A percentile compares a stretch with the other conserved stretches of the same genome.
Conservation (phyloP, 2,797 vertebrate genomes). For the Sebastes cheni region DNA sequence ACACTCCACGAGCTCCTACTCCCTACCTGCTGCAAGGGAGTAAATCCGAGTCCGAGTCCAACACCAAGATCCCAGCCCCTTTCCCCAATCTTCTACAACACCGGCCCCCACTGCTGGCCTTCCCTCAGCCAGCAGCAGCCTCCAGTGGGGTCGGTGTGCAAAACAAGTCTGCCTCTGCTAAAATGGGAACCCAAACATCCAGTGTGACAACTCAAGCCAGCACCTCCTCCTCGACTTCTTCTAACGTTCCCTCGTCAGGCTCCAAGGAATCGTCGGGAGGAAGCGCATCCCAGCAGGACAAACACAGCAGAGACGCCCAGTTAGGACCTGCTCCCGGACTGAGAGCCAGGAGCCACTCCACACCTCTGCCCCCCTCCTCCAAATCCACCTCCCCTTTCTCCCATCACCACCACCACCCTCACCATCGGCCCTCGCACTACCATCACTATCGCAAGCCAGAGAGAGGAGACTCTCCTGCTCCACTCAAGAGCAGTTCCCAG, state of each 20-base stretch:
- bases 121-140: constrained; percentile 87
- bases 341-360: constrained; percentile 93
- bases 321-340: constrained; percentile 81
- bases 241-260: constrained; percentile 75
- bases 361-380: constrained; percentile 89
- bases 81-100: constrained; percentile 95
- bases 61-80: constrained; percentile 91
- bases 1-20: constrained; percentile 86
- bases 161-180: constrained; percentile 77
- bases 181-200: constrained; percentile 74
- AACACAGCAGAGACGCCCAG: constrained; percentile 82
- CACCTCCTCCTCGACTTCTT: constrained; percentile 72
- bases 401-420: constrained; percentile 86
- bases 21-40: constrained; percentile 82
- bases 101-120: constrained; percentile 90
- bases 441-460: constrained; percentile 89
- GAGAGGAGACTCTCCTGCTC: constrained; percentile 82
- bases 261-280: constrained; percentile 79
- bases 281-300: constrained; percentile 74
- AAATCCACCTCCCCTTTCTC: constrained; percentile 86
- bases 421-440: constrained; percentile 89
- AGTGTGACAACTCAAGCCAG: constrained; percentile 70
- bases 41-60: constrained; percentile 79
- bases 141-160: constrained; percentile 85
- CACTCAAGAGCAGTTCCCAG: constrained; percentile 73